phyloP scores from a whole-genome alignment of 2,888 invertebrate genomes.

The Agriotes lineatus region DNA sequence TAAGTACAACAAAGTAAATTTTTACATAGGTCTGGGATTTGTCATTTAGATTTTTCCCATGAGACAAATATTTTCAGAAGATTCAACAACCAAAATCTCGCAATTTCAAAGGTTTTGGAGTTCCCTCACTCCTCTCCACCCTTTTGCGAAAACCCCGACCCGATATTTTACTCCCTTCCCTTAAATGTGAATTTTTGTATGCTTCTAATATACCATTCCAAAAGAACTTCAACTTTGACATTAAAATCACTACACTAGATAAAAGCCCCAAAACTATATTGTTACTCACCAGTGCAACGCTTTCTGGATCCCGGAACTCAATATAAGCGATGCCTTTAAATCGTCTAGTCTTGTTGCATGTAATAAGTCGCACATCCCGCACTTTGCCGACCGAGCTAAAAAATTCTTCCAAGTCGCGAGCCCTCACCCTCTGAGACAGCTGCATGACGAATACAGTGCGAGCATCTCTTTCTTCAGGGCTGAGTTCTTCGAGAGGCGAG shows the following conservation, averaged over 20 bases:
- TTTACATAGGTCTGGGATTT: too few species aligned
- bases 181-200: too few species aligned
- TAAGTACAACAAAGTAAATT: too few species aligned
- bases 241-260: not conserved
- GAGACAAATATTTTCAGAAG: too few species aligned
- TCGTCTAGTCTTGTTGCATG: conserved; percentile 97
- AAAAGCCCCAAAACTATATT: not conserved
- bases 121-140: too few species aligned
- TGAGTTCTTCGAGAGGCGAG: conserved; percentile 79
- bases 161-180: too few species aligned
- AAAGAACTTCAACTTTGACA: too few species aligned
- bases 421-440: conserved; percentile 92
- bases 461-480: conserved; percentile 98
- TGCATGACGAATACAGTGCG: conserved; percentile 99
- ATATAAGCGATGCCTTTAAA: conserved; percentile 99
- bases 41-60: too few species aligned
- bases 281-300: conserved; percentile 87
- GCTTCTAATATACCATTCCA: too few species aligned
- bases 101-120: too few species aligned
- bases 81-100: too few species aligned
- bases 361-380: conserved; percentile 97
- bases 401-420: conserved; percentile 97
- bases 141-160: too few species aligned
- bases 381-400: conserved; percentile 99
- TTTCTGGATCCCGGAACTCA: conserved; percentile 98